Base-by-base conservation (phyloP, 2,888 invertebrate species). In the Standfussiana lucernea region DNA sequence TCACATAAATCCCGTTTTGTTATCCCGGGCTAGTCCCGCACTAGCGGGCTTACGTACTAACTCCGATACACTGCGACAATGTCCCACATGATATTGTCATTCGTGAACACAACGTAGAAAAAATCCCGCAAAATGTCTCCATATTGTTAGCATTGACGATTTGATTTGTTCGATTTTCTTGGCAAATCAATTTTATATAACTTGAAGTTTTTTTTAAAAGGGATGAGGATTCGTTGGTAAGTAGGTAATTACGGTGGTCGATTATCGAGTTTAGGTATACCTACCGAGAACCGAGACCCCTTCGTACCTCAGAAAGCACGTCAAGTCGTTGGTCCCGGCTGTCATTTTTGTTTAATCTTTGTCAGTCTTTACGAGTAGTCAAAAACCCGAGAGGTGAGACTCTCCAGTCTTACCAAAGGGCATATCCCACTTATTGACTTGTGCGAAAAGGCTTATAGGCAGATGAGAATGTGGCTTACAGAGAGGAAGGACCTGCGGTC, bases 1-100 rank as follows among this genome's bases (percentile, higher is more conserved):
- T 28, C 35, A n/a, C 45, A 61, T 65, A 72, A 80, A 72, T 80
- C 80, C 82, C 83, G n/a, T 45, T 28, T 37, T 53, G 50, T 37
- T 71, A 68, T 80, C 77, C 80, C 84, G 84, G 64, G 35, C 15
- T 53, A 6, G n/a, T 13, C 10, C 77, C n/a, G 8, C 73, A 84
- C 83, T 84, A 80, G 61, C 15, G 15, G 64, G 80, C 47, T 84
- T 77, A 74, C 45, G 42, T 32, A 69, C 77, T 81, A 79, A 79
- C 73, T 45, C 76, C 65, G 32, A 72, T 47, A 83, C 76, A 75
- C 40, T 62, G 71, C 75, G 81, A 77, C 76, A 83, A 73, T 69
- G 35, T 69, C 71, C 72, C 76, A 75, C 80, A 64, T 70, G 79
- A 76, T 75, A 80, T 78, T 71, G 83, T 75, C 77, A 71, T 65